A percentile compares a stretch with the other conserved stretches of the same genome.
Conservation (phyloP, 2,797 vertebrate genomes). For the Sebastiscus tertius region DNA sequence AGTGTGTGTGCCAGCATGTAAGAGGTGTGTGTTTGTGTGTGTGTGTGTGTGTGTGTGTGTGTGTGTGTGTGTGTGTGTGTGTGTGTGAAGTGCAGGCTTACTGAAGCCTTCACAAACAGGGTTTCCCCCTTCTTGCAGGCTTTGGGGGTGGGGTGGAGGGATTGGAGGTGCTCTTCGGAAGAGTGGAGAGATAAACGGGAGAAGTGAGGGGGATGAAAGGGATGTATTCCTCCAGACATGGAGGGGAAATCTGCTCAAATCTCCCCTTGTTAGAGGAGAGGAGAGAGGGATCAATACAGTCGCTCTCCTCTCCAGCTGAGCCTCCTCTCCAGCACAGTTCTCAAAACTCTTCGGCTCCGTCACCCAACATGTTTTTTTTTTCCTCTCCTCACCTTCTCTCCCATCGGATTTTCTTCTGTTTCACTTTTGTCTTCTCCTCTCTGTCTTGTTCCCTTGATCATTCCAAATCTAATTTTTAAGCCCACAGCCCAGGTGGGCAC, state of each 20-base stretch:
- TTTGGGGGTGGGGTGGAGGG: constrained; percentile 63
- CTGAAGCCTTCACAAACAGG: constrained; percentile 65
- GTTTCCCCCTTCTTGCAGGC: constrained; percentile 59
- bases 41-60: background rate
- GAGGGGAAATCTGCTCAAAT: constrained; percentile 78
- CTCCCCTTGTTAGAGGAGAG: constrained; percentile 78
- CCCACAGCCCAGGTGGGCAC: constrained; percentile 1
- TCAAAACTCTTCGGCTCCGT: constrained; percentile 3
- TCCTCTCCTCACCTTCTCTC: constrained; percentile 20
- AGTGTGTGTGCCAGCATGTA: background rate
- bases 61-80: constrained; percentile 10
- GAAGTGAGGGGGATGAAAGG: constrained; percentile 74
- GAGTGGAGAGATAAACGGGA: constrained; percentile 75
- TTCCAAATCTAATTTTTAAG: constrained; percentile 15
- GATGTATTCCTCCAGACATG: constrained; percentile 72
- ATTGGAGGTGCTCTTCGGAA: constrained; percentile 71
- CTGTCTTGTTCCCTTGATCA: constrained; percentile 5
- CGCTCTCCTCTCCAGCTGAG: constrained; percentile 58
- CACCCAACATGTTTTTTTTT: background rate
- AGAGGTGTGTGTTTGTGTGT: background rate
- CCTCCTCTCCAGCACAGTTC: constrained; percentile 30
- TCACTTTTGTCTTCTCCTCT: background rate
- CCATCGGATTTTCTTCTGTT: background rate
- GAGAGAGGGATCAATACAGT: constrained; percentile 61
- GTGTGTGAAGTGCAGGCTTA: constrained; percentile 58